Conservation (phyloP, 2,797 vertebrate species). For the Selene dorsalis region DNA sequence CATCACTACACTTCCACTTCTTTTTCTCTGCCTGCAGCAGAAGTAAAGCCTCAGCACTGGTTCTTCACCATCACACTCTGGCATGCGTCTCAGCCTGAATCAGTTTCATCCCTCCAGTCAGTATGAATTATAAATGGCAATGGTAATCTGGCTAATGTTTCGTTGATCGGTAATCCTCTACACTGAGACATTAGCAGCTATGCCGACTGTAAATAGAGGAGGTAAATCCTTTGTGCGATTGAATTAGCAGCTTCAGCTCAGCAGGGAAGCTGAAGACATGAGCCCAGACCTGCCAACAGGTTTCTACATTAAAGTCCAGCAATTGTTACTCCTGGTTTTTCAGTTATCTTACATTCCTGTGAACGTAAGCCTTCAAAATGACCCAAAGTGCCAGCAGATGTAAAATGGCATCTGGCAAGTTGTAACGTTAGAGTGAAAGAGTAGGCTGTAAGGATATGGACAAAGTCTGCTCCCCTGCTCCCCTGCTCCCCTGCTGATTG, state of each 20-base stretch:
- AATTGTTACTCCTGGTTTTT: background rate
- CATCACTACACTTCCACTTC: conserved; percentile 35
- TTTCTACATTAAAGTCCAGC: conserved; percentile 2
- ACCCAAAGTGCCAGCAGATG: background rate
- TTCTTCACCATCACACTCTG: conserved; percentile 29
- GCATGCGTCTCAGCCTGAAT: conserved; percentile 29
- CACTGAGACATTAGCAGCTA: conserved; percentile 61
- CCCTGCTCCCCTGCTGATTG: conserved; percentile 25
- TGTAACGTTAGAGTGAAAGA: conserved; percentile 26
- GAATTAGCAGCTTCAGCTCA: conserved; percentile 68
- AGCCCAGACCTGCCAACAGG: conserved; percentile 41
- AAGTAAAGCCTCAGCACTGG: conserved; percentile 22
- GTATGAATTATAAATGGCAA: conserved; percentile 55
- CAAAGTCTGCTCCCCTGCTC: conserved; percentile 16
- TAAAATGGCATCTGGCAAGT: background rate
- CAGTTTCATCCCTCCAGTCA: conserved; percentile 55
- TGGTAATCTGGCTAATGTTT: conserved; percentile 65
- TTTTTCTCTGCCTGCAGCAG: conserved; percentile 13
- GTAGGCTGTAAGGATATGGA: background rate
- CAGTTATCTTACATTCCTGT: background rate
- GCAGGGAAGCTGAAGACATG: conserved; percentile 60
- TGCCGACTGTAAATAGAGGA: conserved; percentile 73
- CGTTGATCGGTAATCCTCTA: conserved; percentile 54
- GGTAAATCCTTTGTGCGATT: conserved; percentile 70
- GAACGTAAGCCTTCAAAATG: background rate